Evolutionary conservation across 2,797 vertebrate genomes (phyloP), one percentile per base, ranked within the genome.

Genomic region (Microctenopoma stevenorrisi): DNA sequence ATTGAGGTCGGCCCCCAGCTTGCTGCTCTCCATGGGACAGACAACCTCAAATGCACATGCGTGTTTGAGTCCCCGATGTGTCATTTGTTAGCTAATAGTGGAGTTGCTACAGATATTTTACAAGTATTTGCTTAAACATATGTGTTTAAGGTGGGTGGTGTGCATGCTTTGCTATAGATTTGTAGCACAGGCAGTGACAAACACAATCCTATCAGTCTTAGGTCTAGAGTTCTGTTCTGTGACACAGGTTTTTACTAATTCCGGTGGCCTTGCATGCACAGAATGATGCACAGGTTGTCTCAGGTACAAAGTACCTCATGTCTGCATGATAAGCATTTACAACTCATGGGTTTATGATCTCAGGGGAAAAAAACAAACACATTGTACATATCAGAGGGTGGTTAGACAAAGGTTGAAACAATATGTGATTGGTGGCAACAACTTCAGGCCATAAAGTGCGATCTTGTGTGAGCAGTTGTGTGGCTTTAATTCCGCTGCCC

Each of bases 401-500:
- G 38, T 63, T 48, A 61, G 64, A 63, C 64, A 58, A 68, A 54
- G n/a, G 51, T 37, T 61, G 46, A 72, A 78, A 43, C 22, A 37
- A 25, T 56, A 48, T 54, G 70, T 51, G 66, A 83, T 63, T 58
- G 62, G 63, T 65, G 74, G 56, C 72, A 77, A 81, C 66, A 77
- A 68, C 78, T 78, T 33, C 43, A 68, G 77, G 50, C 72, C 46
- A 80, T 57, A 82, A 81, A 74, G 81, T 48, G 18, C 70, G 79
- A 82, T 81, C 78, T 85, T 73, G 78, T 87, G 84, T 84, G 76
- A 83, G 58, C 65, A 75, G 68, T 86, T 80, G 62, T 81, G 79
- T 78, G 46, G 58, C 79, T 89, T 87, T 90, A 91, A 91, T 91
- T 91, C 78, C 75, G 79, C 89, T 73, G 82, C 55, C 59, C 65